A percentile compares a stretch with the other conserved stretches of the same genome.
These are phyloP conservation scores for Spondyliosoma cantharus DNA, from an alignment of 2,797 vertebrate species.

Conservation along the genomic window DNA sequence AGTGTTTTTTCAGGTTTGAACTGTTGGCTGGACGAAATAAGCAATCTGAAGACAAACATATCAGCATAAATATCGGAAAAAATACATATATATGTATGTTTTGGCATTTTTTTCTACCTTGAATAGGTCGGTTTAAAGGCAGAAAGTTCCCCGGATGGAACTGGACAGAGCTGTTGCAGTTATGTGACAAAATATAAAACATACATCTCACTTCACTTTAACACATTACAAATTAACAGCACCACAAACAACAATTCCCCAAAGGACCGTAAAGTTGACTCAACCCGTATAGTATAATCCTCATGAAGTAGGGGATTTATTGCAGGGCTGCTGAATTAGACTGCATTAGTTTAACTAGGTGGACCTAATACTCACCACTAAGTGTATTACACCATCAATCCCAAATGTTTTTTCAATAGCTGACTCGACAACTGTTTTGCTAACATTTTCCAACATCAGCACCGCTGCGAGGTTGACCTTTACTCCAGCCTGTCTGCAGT, in stretches of 20 bases:
- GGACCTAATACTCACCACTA: background rate
- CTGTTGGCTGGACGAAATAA: too few species aligned
- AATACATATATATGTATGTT: too few species aligned
- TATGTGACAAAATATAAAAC: too few species aligned
- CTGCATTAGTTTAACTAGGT: background rate
- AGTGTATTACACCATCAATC: background rate
- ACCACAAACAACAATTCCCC: too few species aligned
- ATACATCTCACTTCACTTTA: too few species aligned
- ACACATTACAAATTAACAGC: too few species aligned
- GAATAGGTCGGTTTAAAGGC: background rate
- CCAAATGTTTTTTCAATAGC: background rate
- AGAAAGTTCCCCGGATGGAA: background rate
- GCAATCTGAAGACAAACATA: too few species aligned
- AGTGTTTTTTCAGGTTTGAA: too few species aligned
- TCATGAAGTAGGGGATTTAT: background rate
- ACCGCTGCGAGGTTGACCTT: conserved; percentile 54
- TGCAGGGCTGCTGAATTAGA: background rate
- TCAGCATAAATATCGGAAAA: too few species aligned
- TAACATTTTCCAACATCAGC: conserved; percentile 52
- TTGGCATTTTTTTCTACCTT: too few species aligned
- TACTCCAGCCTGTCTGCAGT: conserved; percentile 18
- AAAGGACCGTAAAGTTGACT: too few species aligned
- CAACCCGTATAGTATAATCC: background rate
- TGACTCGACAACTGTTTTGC: conserved; percentile 26
- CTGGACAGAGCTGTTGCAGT: background rate